Base-by-base conservation (phyloP, 1,140 invertebrate genomes). In the Drosophila sp. region DNA sequence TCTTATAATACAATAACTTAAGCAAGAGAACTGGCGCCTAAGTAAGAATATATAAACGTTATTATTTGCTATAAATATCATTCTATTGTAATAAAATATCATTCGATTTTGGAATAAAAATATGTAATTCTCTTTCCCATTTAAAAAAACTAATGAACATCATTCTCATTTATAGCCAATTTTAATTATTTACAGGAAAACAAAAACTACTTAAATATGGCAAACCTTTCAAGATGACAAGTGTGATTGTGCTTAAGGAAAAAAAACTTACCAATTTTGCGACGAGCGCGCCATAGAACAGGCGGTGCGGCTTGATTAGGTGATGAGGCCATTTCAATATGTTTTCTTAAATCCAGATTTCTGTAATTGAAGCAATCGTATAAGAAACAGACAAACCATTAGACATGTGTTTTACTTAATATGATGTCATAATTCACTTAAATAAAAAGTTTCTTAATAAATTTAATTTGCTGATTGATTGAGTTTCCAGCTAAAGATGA, bases 261-360 rank as follows among this genome's bases (percentile, higher is more conserved):
- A 27, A 16, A 1, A 16, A 34, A 89, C 94, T 94, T 93, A 96
- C 95, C 95, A 93, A 94, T 94, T 93, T 95, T 95, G 80, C 95
- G 94, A 81, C 95, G 94, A 90, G 95, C 94, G 58, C 94, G 94
- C 95, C 95, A 96, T 92, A 95, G 93, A 91, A 96, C 95, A 80
- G 95, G 95, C 92, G 95, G 95, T 92, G 95, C 95, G 92, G 95
- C 95, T 92, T 95, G 95, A 92, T 94, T 94, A 84, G 95, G 94
- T 89, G 83, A 83, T 93, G 78, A 92, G 92, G 94, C 95, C 95
- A 96, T 95, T 92, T 95, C 11, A 29, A 56, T 65, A 14, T 40
- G 50, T 36, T 61, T 62, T 95, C 94, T 92, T 92, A 91, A 91
- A 48, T 27, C 34, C 38, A 41, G 56, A 40, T 58, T 65, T 67